Evolutionary conservation across 2,797 vertebrate genomes (phyloP).

Genomic region (Pogoniulus pusillus): DNA sequence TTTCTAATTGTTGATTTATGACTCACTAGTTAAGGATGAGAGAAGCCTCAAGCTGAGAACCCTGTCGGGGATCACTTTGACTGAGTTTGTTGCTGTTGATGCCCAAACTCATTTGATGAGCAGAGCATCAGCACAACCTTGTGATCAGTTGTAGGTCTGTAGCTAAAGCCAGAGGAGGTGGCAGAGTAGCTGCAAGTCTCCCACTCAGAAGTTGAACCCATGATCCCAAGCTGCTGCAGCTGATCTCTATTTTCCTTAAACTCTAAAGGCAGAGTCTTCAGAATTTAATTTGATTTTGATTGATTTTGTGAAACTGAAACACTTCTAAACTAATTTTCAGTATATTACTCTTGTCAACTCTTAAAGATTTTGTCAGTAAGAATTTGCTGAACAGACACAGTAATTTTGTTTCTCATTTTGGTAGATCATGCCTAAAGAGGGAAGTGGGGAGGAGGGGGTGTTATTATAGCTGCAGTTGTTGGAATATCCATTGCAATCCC

Average conservation of each 20-base stretch:
- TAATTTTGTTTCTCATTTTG: slow-evolving; percentile 79
- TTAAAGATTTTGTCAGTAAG: slow-evolving; percentile 83
- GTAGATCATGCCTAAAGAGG: slow-evolving; percentile 76
- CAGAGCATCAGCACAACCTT: not conserved
- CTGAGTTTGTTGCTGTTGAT: not conserved
- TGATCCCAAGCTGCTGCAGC: slow-evolving; percentile 46
- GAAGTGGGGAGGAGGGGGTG: slow-evolving; percentile 33
- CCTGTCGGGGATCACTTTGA: not conserved
- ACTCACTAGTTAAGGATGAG: not conserved
- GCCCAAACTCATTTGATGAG: not conserved
- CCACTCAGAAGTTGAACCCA: slow-evolving; percentile 48
- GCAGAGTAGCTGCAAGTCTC: not conserved
- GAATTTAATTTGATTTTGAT: slow-evolving; percentile 84
- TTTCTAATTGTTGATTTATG: not conserved
- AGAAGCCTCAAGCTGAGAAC: not conserved
- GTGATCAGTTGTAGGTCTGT: not conserved
- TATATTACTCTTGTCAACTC: slow-evolving; percentile 82
- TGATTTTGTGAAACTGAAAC: slow-evolving; percentile 84
- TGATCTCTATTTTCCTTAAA: slow-evolving; percentile 78
- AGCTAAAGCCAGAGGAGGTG: not conserved
- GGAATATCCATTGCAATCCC: slow-evolving; percentile 73
- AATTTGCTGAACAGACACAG: slow-evolving; percentile 83
- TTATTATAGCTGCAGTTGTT: slow-evolving; percentile 71
- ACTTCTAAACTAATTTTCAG: slow-evolving; percentile 84
- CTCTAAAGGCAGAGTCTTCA: slow-evolving; percentile 76